Percentiles rank a stretch among this genome's conserved stretches.
Evolutionary conservation across 2,113 vertebrate genomes (phyloP).

Genomic region (Brienomyrus longianalis): DNA sequence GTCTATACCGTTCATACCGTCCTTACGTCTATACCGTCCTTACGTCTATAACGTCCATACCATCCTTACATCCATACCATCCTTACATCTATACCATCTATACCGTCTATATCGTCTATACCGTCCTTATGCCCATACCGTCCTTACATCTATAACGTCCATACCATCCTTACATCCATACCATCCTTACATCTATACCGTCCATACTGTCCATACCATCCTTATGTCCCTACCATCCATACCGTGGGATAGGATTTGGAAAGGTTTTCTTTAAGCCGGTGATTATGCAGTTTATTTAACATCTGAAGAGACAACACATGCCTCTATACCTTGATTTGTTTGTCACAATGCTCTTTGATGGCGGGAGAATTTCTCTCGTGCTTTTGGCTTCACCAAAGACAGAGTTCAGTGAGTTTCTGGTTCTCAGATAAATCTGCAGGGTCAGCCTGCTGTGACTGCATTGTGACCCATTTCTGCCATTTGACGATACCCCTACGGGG

Average conservation of each 20-base stretch:
- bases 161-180: too few species aligned
- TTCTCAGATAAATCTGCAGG: neutral
- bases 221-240: neutral
- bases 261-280: neutral
- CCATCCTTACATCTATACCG: too few species aligned
- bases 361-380: neutral
- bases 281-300: neutral
- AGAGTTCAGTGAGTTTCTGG: neutral
- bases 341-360: neutral
- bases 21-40: too few species aligned
- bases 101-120: neutral
- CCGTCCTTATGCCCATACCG: too few species aligned
- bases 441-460: neutral
- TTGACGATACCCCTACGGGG: neutral
- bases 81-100: too few species aligned
- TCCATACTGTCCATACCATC: too few species aligned
- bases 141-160: too few species aligned
- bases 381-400: too few species aligned
- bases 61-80: too few species aligned
- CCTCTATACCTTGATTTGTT: neutral
- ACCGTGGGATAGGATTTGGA: neutral
- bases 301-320: neutral
- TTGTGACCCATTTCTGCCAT: neutral
- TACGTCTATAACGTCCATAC: too few species aligned
- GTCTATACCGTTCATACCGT: neutral